Conservation (phyloP, 2,797 vertebrate genomes). For the Poecilia picta region DNA sequence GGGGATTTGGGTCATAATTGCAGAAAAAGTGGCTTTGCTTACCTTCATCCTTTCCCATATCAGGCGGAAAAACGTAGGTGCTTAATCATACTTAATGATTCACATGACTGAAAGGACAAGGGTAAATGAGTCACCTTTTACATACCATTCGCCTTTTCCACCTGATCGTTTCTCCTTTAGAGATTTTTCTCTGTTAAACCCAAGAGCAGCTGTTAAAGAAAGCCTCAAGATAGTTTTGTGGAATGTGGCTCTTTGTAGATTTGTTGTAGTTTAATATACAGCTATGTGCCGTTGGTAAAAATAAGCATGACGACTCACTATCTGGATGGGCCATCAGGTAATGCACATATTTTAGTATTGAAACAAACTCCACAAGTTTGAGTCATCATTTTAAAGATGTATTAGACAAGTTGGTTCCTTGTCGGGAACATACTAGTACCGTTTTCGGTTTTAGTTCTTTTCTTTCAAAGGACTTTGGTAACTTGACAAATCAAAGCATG, state of each 20-base stretch:
- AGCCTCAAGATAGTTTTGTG: neutral
- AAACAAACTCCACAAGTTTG: neutral
- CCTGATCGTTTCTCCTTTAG: neutral
- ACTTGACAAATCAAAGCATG: conserved; percentile 17
- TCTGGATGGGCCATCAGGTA: neutral
- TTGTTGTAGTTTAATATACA: conserved; percentile 39
- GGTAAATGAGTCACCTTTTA: conserved; percentile 16
- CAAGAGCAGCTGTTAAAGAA: conserved; percentile 2
- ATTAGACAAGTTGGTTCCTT: neutral
- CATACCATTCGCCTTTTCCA: neutral
- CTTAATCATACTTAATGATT: neutral
- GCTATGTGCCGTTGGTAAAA: conserved; percentile 29
- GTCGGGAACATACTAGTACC: neutral
- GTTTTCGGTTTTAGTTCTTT: neutral
- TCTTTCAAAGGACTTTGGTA: neutral
- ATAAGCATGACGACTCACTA: conserved; percentile 5
- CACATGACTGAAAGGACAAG: neutral
- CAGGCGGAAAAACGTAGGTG: neutral
- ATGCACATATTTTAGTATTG: neutral
- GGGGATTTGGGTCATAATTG: neutral
- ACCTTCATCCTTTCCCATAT: conserved; percentile 5
- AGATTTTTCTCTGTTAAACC: neutral
- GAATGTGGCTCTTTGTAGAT: conserved; percentile 23
- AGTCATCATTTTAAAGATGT: neutral
- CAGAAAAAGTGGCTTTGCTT: neutral